phyloP scores from a whole-genome alignment of 2,113 vertebrate species.

The Bostrychus sinensis region DNA sequence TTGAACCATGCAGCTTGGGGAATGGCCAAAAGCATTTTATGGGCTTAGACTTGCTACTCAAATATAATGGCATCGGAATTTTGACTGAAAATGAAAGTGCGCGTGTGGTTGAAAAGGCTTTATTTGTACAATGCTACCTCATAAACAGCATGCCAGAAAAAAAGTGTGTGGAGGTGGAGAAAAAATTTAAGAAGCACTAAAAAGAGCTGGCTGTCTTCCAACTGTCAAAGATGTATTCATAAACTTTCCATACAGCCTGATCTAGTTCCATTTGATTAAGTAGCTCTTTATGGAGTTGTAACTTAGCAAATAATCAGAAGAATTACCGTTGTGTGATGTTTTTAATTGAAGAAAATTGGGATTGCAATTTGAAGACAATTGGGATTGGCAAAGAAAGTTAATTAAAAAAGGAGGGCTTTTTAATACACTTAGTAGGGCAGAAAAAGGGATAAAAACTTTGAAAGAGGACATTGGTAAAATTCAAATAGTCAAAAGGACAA shows the following conservation, averaged over 20 bases:
- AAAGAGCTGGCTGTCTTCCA: constrained; percentile 29
- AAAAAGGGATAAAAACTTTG: constrained; percentile 3
- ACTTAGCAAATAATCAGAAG: constrained; percentile 19
- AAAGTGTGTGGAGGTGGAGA: constrained; percentile 26
- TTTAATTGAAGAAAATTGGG: constrained; percentile 32
- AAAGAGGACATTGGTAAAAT: constrained; percentile 11
- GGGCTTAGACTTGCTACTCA: constrained; percentile 7
- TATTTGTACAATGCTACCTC: constrained; percentile 33
- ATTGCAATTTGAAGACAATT: constrained; percentile 24
- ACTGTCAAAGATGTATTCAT: constrained; percentile 33
- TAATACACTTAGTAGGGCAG: background rate
- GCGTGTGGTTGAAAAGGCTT: constrained; percentile 18
- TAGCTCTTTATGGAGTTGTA: constrained; percentile 32
- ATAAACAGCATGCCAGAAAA: constrained; percentile 28
- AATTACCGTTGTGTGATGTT: constrained; percentile 8
- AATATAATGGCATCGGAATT: constrained; percentile 29
- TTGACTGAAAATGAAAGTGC: constrained; percentile 32
- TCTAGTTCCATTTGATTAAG: constrained; percentile 14
- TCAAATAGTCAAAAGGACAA: constrained; percentile 21
- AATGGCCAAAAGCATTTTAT: constrained; percentile 16
- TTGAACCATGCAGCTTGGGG: constrained; percentile 10
- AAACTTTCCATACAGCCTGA: constrained; percentile 27
- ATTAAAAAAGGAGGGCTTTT: constrained; percentile 5
- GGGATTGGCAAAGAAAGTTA: constrained; percentile 8
- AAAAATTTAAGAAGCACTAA: constrained; percentile 28